Percentiles rank a stretch among this genome's conserved stretches.
Conservation (phyloP, 1,140 invertebrate genomes). For the Eufriesea mexicana region DNA sequence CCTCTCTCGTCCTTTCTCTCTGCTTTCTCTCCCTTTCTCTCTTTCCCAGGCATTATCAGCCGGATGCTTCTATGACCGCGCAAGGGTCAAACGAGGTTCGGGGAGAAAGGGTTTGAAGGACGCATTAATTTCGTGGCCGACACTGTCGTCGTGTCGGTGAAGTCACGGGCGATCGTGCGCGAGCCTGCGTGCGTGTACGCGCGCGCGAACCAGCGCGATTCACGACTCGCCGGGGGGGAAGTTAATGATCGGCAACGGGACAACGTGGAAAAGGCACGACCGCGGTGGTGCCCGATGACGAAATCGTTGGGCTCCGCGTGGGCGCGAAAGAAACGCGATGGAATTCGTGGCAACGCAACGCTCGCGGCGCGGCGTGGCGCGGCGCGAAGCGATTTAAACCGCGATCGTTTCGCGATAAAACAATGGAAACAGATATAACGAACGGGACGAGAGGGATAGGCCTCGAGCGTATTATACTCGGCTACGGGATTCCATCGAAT, state of each 20-base stretch:
- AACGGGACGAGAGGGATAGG: no score
- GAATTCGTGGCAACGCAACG: not conserved
- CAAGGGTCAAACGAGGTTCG: slow-evolving; percentile 60
- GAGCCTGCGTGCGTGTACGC: no score
- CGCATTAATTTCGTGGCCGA: slow-evolving; percentile 51
- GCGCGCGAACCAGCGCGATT: not conserved
- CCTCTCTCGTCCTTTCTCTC: slow-evolving; percentile 19
- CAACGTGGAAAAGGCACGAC: not conserved
- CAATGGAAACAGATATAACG: slow-evolving; percentile 1
- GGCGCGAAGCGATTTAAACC: not conserved
- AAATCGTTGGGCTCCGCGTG: not conserved
- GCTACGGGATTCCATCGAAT: slow-evolving; percentile 35
- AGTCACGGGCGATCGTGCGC: not conserved
- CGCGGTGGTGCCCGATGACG: not conserved
- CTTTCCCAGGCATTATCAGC: slow-evolving; percentile 61
- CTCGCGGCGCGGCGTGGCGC: not conserved
- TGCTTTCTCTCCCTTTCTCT: not conserved
- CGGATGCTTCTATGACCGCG: slow-evolving; percentile 65
- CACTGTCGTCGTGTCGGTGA: not conserved
- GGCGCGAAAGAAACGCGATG: not conserved
- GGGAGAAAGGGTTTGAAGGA: slow-evolving; percentile 49
- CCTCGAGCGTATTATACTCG: not conserved
- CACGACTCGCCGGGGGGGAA: not conserved
- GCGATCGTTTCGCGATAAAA: slow-evolving; percentile 25
- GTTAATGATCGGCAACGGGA: not conserved